phyloP scores from a whole-genome alignment of 2,113 vertebrate genomes.

The Amazona guildingii region DNA sequence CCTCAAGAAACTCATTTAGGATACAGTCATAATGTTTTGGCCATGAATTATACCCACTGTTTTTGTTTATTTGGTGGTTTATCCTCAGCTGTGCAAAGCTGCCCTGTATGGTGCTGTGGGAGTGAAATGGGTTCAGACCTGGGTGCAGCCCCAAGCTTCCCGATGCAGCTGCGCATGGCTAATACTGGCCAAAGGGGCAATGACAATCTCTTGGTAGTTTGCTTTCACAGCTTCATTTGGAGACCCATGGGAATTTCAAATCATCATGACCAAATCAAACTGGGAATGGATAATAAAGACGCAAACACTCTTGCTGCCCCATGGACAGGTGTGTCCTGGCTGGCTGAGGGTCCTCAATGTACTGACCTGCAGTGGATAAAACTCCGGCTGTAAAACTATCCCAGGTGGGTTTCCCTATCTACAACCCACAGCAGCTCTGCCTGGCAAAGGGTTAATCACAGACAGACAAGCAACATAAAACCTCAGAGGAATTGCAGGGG shows the following conservation, averaged over 20 bases:
- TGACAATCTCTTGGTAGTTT: not conserved
- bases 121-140: not conserved
- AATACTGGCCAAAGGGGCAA: not conserved
- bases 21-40: not conserved
- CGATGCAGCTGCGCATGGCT: accelerated
- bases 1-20: not conserved
- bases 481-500: not conserved
- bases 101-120: not conserved
- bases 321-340: not conserved
- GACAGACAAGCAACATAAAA: not conserved
- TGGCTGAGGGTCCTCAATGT: not conserved
- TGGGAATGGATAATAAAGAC: not conserved
- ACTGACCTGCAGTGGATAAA: not conserved
- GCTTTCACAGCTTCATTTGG: not conserved
- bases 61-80: not conserved
- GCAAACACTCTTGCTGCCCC: not conserved
- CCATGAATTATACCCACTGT: not conserved
- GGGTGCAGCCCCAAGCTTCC: not conserved
- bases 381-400: not conserved
- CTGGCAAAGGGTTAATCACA: not conserved
- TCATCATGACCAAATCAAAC: not conserved
- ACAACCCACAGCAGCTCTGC: not conserved
- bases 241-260: not conserved
- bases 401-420: not conserved
- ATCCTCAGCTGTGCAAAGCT: not conserved